phyloP scores from a whole-genome alignment of 2,113 vertebrate species.

The Vidua chalybeata region DNA sequence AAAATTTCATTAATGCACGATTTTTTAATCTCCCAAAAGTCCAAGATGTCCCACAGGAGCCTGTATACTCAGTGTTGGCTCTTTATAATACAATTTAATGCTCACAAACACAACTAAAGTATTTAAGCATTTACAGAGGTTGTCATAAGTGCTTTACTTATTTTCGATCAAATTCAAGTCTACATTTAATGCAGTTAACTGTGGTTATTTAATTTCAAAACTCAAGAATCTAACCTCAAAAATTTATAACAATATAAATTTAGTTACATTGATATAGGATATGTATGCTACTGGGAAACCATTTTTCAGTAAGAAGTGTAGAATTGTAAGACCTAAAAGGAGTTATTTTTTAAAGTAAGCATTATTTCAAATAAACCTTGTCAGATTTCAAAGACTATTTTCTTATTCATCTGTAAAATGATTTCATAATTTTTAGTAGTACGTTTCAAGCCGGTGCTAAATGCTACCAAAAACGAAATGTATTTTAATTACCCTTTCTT shows the following conservation, averaged over 20 bases:
- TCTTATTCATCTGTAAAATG: conserved; percentile 57
- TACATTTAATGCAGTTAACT: conserved; percentile 93
- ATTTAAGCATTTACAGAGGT: conserved; percentile 92
- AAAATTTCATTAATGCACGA: conserved; percentile 88
- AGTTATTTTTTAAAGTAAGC: conserved; percentile 73
- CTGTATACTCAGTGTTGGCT: conserved; percentile 75
- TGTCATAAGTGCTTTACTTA: conserved; percentile 84
- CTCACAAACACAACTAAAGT: conserved; percentile 85
- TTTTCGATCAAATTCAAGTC: conserved; percentile 84
- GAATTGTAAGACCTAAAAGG: conserved; percentile 65
- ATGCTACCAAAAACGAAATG: background rate
- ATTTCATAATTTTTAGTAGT: conserved; percentile 46
- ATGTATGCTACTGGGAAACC: conserved; percentile 78
- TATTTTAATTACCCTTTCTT: background rate
- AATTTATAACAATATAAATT: conserved; percentile 93
- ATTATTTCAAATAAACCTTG: conserved; percentile 78
- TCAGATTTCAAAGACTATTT: conserved; percentile 64
- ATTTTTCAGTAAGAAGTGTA: conserved; percentile 68
- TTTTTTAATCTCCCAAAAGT: conserved; percentile 85
- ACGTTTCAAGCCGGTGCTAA: conserved; percentile 47
- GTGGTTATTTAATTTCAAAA: conserved; percentile 96
- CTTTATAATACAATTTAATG: conserved; percentile 93
- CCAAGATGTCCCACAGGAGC: conserved; percentile 78
- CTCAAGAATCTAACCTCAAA: conserved; percentile 87
- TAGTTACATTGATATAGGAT: conserved; percentile 79